Conservation (phyloP, 2,888 invertebrate species). For the Ecliptopera silaceata region DNA sequence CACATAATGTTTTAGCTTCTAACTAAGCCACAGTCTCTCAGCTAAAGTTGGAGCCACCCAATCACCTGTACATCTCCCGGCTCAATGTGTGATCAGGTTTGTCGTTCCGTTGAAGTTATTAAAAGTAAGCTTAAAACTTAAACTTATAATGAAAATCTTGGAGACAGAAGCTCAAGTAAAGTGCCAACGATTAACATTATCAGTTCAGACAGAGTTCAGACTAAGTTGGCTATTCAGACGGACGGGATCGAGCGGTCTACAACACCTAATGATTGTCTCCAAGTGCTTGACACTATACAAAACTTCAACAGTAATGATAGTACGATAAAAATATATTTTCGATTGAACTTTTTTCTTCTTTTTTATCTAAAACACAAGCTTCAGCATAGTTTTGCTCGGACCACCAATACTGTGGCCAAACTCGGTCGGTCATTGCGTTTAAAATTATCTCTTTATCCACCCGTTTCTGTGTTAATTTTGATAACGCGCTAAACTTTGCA, state of each 20-base stretch:
- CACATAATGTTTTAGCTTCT: too few relatives aligned
- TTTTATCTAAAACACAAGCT: too few relatives aligned
- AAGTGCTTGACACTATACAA: constrained; percentile 4
- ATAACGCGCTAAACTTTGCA: constrained; percentile 21
- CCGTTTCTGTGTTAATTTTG: constrained; percentile 28
- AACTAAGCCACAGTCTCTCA: too few relatives aligned
- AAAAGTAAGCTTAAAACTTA: not conserved
- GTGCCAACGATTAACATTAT: constrained; percentile 15
- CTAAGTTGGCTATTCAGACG: constrained; percentile 10
- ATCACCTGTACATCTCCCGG: too few relatives aligned
- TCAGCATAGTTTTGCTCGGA: not conserved
- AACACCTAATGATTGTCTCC: constrained; percentile 19
- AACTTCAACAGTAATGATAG: not conserved
- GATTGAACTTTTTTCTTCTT: too few relatives aligned
- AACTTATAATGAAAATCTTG: constrained; percentile 14
- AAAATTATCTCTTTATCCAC: constrained; percentile 26
- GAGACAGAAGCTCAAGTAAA: constrained; percentile 9
- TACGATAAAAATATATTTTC: too few relatives aligned
- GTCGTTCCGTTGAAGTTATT: not conserved
- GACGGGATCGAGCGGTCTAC: constrained; percentile 15
- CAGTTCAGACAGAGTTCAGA: constrained; percentile 2
- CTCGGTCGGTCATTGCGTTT: constrained; percentile 19
- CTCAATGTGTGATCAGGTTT: too few relatives aligned
- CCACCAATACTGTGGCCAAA: not conserved
- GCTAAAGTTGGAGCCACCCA: too few relatives aligned